Base-by-base conservation (phyloP, 2,888 invertebrate genomes). In the Rhagonycha lutea region DNA sequence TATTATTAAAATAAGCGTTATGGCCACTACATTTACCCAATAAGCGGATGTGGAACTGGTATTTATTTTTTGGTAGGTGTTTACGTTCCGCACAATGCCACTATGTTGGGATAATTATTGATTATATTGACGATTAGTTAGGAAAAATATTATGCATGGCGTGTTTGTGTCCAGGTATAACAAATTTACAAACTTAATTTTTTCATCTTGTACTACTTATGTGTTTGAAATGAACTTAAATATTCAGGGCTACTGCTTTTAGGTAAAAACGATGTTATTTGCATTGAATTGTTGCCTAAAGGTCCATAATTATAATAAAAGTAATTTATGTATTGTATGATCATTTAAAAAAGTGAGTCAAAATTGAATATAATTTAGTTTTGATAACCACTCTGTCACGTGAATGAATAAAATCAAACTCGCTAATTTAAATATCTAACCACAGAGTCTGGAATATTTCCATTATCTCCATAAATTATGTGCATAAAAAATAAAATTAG, bases 381-480 rank as follows among this genome's bases (percentile, higher is more conserved):
- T 32, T 67, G 73, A 76, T 76, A 73, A 68, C 68, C 68, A 60
- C 67, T 69, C 68, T 76, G 76, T 76, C 76, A 73, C 73, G 76
- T 71, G 74, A 76, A 76, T 70, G 68, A 74, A 62, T 68, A 76
- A 32, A 70, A 74, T 76, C 71, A 71, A 76, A 68, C 32, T 29
- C 26, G 32, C 79, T 79, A 72, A 81, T 81, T 81, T 81, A 79
- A 81, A 81, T 81, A 81, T 74, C 79, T 81, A 81, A 81, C 79
- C 81, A 81, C 79, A 81, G 61, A 77, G 79, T 80, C 80, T 79
- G 79, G 79, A 69, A 77, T 75, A 73, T 68, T 76, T 73, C 67
- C 62, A 68, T 73, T 70, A 68, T 68, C 61, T 70, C 68, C 26
- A 60, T 63, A 14, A 32, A 69, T 61, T 69, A 73, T 76, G 73